phyloP scores from a whole-genome alignment of 1,140 invertebrate genomes.

The Cephus cinctus region DNA sequence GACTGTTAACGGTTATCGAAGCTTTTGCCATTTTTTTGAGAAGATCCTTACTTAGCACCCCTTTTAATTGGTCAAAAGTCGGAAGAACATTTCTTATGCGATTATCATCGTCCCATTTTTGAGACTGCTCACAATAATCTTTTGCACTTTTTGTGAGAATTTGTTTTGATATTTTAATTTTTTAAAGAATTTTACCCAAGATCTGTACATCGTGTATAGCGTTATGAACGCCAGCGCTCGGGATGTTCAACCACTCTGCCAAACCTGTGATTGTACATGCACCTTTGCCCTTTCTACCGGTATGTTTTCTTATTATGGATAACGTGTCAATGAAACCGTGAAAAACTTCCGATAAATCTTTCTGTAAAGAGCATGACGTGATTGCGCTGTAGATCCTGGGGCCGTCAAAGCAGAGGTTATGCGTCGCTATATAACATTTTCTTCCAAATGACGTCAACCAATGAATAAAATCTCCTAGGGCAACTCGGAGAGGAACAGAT shows the following conservation, averaged over 20 bases:
- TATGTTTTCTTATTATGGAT: conserved; percentile 9
- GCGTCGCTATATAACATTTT: conserved; percentile 5
- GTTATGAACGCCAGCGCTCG: not conserved
- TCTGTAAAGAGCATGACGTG: not conserved
- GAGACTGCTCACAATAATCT: not conserved
- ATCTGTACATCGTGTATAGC: conserved; percentile 4
- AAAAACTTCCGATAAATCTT: conserved; percentile 8
- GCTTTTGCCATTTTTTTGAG: conserved; percentile 11
- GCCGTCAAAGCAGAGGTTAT: conserved; percentile 14
- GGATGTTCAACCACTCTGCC: not conserved
- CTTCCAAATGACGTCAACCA: conserved; percentile 2
- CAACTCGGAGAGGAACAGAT: not conserved
- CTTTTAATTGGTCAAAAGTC: conserved; percentile 4
- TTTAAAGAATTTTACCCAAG: conserved; percentile 8
- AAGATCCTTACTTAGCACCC: conserved; percentile 1
- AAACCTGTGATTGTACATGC: conserved; percentile 3
- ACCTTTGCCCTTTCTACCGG: conserved; percentile 5
- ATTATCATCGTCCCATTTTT: not conserved
- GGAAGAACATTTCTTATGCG: not conserved
- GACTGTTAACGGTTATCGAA: conserved; percentile 4
- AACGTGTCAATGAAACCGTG: conserved; percentile 12
- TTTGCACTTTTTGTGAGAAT: not conserved
- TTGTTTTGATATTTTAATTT: not conserved
- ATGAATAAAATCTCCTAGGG: conserved; percentile 3
- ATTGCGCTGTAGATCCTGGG: conserved; percentile 2